Percentiles rank a stretch among this genome's conserved stretches.
phyloP scores from a whole-genome alignment of 2,888 invertebrate genomes.

The Leptinotarsa peninsularis region DNA sequence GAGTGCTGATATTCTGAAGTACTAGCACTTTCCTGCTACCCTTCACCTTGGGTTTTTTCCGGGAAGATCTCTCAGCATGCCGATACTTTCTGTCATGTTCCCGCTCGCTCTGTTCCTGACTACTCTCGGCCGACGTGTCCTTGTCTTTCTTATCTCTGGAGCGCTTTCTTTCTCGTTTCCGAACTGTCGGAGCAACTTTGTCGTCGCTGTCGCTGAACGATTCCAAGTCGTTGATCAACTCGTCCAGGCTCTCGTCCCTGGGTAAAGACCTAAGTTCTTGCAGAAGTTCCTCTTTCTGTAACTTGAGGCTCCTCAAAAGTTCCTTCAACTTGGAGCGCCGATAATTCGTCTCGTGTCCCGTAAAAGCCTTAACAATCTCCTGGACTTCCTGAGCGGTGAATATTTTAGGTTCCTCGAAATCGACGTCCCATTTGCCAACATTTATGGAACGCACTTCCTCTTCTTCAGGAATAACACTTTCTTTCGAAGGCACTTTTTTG shows the following conservation, averaged over 20 bases:
- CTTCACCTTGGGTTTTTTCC: constrained; percentile 46
- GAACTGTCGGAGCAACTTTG: constrained; percentile 13
- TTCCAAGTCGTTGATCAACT: constrained; percentile 50
- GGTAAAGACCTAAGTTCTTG: constrained; percentile 60
- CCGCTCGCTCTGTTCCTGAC: constrained; percentile 20
- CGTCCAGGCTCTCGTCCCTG: constrained; percentile 53
- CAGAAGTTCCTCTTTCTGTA: constrained; percentile 62
- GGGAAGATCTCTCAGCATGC: constrained; percentile 34
- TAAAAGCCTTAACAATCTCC: constrained; percentile 52
- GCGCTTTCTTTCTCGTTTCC: constrained; percentile 34
- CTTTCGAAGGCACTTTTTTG: constrained; percentile 40
- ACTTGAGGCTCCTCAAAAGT: constrained; percentile 60
- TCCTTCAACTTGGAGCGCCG: constrained; percentile 57
- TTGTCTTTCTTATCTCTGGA: constrained; percentile 36
- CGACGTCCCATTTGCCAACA: constrained; percentile 51
- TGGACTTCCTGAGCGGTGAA: constrained; percentile 54
- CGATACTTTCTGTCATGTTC: background rate
- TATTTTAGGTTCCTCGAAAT: constrained; percentile 47
- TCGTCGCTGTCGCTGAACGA: constrained; percentile 44
- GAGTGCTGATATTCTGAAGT: constrained; percentile 62
- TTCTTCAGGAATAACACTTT: constrained; percentile 33
- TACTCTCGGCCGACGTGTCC: constrained; percentile 41
- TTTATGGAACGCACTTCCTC: constrained; percentile 33
- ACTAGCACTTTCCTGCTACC: constrained; percentile 47
- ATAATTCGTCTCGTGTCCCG: constrained; percentile 47